Percentiles rank a stretch among this genome's conserved stretches.
These are phyloP conservation scores for Oreotrochilus melanogaster DNA, from an alignment of 2,113 vertebrate genomes.

Conservation along the genomic window DNA sequence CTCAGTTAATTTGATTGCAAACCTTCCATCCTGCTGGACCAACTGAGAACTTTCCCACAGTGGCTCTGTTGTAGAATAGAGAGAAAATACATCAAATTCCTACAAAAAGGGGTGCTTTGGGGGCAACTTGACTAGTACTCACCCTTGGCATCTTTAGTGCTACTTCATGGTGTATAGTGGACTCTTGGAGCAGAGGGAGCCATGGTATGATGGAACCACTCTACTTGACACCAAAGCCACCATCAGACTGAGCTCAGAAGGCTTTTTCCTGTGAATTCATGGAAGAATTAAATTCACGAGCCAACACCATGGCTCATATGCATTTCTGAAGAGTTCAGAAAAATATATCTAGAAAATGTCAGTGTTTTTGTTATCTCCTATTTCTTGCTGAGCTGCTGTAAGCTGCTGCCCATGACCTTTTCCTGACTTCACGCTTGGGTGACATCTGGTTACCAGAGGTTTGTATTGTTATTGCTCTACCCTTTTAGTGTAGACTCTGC, in stretches of 20 bases:
- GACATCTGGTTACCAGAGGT: neutral
- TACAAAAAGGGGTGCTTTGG: neutral
- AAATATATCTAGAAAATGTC: neutral
- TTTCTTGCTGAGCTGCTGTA: neutral
- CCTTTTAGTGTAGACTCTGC: neutral
- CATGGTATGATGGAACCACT: fast-evolving
- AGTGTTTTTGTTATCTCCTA: neutral
- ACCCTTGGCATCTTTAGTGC: neutral
- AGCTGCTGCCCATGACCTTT: neutral
- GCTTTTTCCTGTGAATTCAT: neutral
- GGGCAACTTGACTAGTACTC: neutral
- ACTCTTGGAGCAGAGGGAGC: neutral
- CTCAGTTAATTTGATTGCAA: neutral
- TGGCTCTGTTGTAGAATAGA: neutral
- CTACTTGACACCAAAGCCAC: neutral
- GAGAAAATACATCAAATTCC: neutral
- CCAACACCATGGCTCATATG: neutral
- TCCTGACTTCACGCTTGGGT: neutral
- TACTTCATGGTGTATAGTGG: fast-evolving
- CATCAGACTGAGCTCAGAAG: neutral
- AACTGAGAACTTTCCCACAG: neutral
- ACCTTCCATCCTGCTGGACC: neutral
- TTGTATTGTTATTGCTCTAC: neutral
- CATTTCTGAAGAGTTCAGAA: neutral
- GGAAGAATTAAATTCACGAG: neutral